Evolutionary conservation across 2,797 vertebrate species (phyloP).

Genomic region (Lacerta viridis): DNA sequence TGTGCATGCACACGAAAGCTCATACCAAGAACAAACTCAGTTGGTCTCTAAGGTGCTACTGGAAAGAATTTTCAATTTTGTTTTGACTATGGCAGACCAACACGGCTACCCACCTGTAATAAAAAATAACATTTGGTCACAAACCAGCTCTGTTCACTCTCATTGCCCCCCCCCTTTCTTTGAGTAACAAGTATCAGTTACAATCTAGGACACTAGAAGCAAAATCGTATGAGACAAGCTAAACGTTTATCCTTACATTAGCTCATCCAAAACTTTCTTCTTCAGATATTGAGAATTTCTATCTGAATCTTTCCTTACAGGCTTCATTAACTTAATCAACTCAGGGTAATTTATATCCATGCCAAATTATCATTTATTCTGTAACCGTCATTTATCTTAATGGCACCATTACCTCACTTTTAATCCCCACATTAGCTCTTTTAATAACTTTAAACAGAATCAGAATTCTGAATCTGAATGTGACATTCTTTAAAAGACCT

Average conservation of each 20-base stretch:
- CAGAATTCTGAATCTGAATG: slow-evolving; percentile 46
- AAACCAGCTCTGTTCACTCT: not conserved
- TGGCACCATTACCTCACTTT: slow-evolving; percentile 50
- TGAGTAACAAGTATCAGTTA: not conserved
- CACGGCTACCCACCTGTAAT: not conserved
- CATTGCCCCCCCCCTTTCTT: not conserved
- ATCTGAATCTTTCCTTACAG: slow-evolving; percentile 23
- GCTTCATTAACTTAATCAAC: slow-evolving; percentile 52
- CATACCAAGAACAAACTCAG: no score
- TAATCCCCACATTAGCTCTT: slow-evolving; percentile 43
- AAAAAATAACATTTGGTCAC: not conserved
- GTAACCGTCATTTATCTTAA: slow-evolving; percentile 53
- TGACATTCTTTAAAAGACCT: slow-evolving; percentile 45
- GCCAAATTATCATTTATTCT: slow-evolving; percentile 55
- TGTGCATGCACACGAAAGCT: no score
- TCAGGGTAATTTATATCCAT: slow-evolving; percentile 38
- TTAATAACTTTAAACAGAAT: slow-evolving; percentile 50
- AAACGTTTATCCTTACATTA: slow-evolving; percentile 37
- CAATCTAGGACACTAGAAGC: not conserved
- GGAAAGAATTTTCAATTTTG: no score
- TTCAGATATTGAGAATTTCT: slow-evolving; percentile 17
- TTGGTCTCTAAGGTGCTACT: no score
- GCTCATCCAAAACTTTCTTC: slow-evolving; percentile 23
- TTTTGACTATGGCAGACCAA: no score
- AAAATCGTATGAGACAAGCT: not conserved